Base-by-base conservation (phyloP, 2,797 vertebrate genomes). In the Mormyrops boulengeri region DNA sequence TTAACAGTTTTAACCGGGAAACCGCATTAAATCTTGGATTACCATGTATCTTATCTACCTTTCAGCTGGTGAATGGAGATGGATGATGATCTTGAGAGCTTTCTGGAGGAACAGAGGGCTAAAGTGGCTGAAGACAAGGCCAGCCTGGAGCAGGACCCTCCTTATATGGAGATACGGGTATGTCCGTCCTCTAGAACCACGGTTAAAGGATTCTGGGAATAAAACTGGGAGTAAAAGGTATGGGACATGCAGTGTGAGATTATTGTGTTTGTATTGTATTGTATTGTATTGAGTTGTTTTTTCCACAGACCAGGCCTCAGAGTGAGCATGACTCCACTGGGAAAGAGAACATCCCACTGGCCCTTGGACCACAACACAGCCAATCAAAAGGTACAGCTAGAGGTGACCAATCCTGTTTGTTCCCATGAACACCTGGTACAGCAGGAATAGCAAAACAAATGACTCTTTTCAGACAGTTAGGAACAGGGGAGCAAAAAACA, bases 91-190 rank as follows among this genome's bases (percentile, higher is more conserved):
- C 93, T 99, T 91, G 97, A 97, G 50, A 94, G 95, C 82, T 97
- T 97, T 93, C 95, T 98, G 95, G 96, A 96, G 93, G 96, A 97
- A 3, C 96, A 94, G 88, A 98, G 96, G 93, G 95, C 94, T 0
- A 97, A 96, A 90, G 55, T 98, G 94, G 96, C 96, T 3, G 93
- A 94, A 89, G 97, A 98, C 90, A 98, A 96, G 92, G 96, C 96
- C 90, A 94, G 94, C 73, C 91, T 98, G 92, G 94, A 97, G 87
- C 95, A 94, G 88, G 97, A 98, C 89, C 96, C 94, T 38, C 97
- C 96, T 2, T 98, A 98, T 88, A 95, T 99, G 97, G 97, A 98
- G 93, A 97, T 98, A 77, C 96, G 94, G 96, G 97, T 98, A 93
- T 92, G 92, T 91, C 57, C 14, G 44, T 9, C 1, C 17, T 3